Evolutionary conservation across 1,140 invertebrate species (phyloP).

Genomic region (Phymastichus coffea): DNA sequence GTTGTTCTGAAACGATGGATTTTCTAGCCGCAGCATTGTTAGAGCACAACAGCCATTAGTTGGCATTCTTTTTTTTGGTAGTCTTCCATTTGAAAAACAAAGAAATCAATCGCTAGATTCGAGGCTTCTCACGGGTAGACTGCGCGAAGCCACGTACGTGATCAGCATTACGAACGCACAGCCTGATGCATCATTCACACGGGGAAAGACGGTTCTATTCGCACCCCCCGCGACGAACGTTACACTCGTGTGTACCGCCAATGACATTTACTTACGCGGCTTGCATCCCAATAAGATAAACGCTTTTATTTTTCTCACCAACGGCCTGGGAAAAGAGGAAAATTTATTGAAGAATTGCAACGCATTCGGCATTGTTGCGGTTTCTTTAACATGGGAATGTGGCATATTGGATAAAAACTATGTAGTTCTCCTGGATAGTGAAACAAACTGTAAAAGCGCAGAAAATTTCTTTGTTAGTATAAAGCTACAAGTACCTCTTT

Average conservation of each 20-base stretch:
- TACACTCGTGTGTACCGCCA: constrained; percentile 8
- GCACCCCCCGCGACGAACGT: neutral
- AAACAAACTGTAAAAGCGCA: no score
- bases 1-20: no score
- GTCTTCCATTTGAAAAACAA: no score
- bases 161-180: constrained; percentile 11
- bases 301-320: neutral
- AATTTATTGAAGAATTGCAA: neutral
- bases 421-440: no score
- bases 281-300: constrained; percentile 22
- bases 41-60: no score
- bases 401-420: no score
- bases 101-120: constrained; percentile 16
- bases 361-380: neutral
- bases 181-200: constrained; percentile 36
- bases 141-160: constrained; percentile 6
- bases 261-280: constrained; percentile 17
- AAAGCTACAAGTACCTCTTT: no score
- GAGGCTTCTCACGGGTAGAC: neutral
- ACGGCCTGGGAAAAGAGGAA: neutral
- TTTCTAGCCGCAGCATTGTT: no score
- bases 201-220: constrained; percentile 16
- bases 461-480: no score
- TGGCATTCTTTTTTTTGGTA: no score
- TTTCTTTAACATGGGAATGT: no score